Evolutionary conservation across 2,797 vertebrate species (phyloP), one percentile per base, ranked within the genome.

Genomic region (Scomberomorus guttatus): DNA sequence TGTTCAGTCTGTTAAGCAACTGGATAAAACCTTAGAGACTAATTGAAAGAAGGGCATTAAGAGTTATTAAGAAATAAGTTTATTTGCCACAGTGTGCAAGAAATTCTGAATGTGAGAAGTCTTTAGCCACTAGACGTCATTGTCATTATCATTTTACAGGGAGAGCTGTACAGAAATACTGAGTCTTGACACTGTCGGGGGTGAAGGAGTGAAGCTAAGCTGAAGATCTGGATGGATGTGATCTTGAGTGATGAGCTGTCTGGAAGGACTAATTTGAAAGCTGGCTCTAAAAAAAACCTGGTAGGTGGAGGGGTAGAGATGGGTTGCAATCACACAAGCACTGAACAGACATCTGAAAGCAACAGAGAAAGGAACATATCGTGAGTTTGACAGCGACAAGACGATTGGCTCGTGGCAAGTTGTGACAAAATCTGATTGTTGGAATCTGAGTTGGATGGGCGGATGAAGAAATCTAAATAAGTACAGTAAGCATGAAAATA

Each of bases 401-500:
- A 7, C 25, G 1, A 57, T 2, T n/a, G 0, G 17, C 12, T 34
- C 6, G 50, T 15, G 29, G n/a, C 37, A 39, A 18, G 18, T 20
- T 42, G 18, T 54, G 37, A 8, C 9, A 14, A 27, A 66, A 60
- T 65, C n/a, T 18, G 15, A 66, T 46, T 78, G 37, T 48, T 48
- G 46, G n/a, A 7, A 15, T 46, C 15, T 48, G 6, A 7, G 44
- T 46, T 46, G 44, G 17, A 14, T 3, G 42, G 14, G 12, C 37
- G 8, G 37, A 39, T 6, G 37, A 39, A 44, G 15, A 44, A 44
- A 44, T 44, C 42, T 3, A 15, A 44, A 14, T 15, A 14, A 44
- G 13, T 14, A 14, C 2, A 44, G 42, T 15, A 44, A 44, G 11
- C 13, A 44, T 44, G 42, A 44, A 44, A 13, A 44, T 44, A 44